Percentiles rank a stretch among this genome's conserved stretches.
Evolutionary conservation across 2,113 vertebrate genomes (phyloP).

Genomic region (Otocyon megalotis): DNA sequence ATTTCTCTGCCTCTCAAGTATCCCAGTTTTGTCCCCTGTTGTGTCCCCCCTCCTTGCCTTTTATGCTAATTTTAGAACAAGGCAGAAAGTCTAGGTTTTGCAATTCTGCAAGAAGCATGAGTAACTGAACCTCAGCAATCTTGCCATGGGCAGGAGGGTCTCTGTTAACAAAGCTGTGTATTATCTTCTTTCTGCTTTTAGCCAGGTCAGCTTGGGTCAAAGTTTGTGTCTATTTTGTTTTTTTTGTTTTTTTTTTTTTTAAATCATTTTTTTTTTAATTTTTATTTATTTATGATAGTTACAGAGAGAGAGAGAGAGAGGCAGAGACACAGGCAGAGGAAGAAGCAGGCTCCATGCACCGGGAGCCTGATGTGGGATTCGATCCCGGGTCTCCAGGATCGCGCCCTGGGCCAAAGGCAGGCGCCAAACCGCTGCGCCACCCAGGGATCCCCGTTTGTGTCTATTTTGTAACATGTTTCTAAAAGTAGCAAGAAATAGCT

Average conservation of each 20-base stretch:
- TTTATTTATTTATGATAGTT: too few relatives aligned
- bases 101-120: not conserved
- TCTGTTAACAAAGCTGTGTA: not conserved
- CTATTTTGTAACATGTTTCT: not conserved
- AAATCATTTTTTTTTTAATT: too few relatives aligned
- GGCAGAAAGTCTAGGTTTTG: not conserved
- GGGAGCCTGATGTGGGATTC: too few relatives aligned
- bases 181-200: slow-evolving; percentile 19
- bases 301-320: too few relatives aligned
- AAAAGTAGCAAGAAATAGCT: slow-evolving; percentile 33
- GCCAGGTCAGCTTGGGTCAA: not conserved
- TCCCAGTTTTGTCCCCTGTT: not conserved
- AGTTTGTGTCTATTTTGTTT: too few relatives aligned
- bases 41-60: not conserved
- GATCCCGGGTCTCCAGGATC: too few relatives aligned
- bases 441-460: too few relatives aligned
- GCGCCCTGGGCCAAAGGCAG: too few relatives aligned
- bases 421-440: too few relatives aligned
- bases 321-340: too few relatives aligned
- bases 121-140: not conserved
- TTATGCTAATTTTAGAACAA: slow-evolving; percentile 40
- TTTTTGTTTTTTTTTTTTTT: too few relatives aligned
- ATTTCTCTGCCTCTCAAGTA: not conserved
- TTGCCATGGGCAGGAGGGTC: not conserved
- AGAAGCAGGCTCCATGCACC: too few relatives aligned